These are phyloP conservation scores for Cataglyphis rosenhaueri DNA, from an alignment of 2,888 invertebrate species.

Conservation along the genomic window DNA sequence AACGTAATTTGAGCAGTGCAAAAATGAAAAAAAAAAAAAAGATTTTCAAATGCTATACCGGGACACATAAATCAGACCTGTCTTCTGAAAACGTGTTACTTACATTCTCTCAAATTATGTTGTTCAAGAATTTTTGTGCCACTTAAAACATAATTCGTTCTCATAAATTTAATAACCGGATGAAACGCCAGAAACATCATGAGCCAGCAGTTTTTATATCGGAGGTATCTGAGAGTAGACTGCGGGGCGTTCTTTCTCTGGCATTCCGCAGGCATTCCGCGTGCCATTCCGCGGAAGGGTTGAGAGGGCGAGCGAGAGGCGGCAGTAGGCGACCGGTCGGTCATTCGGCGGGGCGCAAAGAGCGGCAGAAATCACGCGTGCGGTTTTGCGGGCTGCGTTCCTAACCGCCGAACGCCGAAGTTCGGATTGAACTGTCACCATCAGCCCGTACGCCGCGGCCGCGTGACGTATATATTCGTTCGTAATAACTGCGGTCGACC, in stretches of 20 bases:
- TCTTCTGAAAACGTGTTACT: background rate
- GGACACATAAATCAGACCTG: background rate
- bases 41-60: background rate
- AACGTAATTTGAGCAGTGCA: background rate
- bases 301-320: constrained; percentile 22
- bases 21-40: background rate
- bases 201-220: constrained; percentile 4
- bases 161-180: constrained; percentile 10
- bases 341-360: constrained; percentile 70
- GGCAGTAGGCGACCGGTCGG: constrained; percentile 46
- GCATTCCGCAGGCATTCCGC: constrained; percentile 40
- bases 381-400: constrained; percentile 84
- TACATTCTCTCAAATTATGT: background rate
- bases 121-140: background rate
- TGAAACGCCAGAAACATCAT: background rate
- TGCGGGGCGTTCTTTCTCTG: constrained; percentile 31
- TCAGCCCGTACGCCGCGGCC: constrained; percentile 81
- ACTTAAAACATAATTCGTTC: background rate
- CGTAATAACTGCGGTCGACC: constrained; percentile 82
- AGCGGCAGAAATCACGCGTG: constrained; percentile 84
- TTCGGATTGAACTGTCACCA: constrained; percentile 86
- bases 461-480: constrained; percentile 81
- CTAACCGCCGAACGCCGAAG: constrained; percentile 84
- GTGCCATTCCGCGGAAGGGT: constrained; percentile 31
- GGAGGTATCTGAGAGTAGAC: background rate